Evolutionary conservation across 2,888 invertebrate species (phyloP).

Genomic region (Hololepta plana): DNA sequence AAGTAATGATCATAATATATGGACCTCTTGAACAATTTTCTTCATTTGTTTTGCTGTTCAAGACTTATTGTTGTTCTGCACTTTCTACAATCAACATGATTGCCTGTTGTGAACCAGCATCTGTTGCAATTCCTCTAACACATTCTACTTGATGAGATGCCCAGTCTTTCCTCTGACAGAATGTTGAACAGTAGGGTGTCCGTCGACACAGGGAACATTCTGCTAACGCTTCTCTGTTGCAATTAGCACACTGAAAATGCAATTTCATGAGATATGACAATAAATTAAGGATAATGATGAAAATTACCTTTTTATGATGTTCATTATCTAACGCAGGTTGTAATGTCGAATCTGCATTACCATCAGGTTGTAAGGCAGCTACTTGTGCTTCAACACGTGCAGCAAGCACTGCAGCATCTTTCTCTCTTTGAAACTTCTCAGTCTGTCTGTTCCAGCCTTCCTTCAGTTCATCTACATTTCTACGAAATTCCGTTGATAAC

Average conservation of each 20-base stretch:
- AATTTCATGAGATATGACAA: slow-evolving; percentile 1
- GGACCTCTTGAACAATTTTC: too few relatives aligned
- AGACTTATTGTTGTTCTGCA: slow-evolving; percentile 37
- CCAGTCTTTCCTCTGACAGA: slow-evolving; percentile 85
- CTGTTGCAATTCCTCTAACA: slow-evolving; percentile 43
- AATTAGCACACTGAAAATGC: slow-evolving; percentile 61
- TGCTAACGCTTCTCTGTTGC: slow-evolving; percentile 71
- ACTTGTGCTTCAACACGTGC: slow-evolving; percentile 48
- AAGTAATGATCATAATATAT: too few relatives aligned
- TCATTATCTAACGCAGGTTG: slow-evolving; percentile 40
- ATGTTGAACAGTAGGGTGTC: slow-evolving; percentile 77
- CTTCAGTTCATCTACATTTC: slow-evolving; percentile 53
- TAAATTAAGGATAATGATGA: not conserved
- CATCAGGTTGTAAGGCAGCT: slow-evolving; percentile 31
- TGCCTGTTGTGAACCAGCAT: slow-evolving; percentile 43
- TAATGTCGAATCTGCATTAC: slow-evolving; percentile 32
- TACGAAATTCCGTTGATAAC: slow-evolving; percentile 47
- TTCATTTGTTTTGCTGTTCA: too few relatives aligned
- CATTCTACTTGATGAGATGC: slow-evolving; percentile 72
- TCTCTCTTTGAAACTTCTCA: slow-evolving; percentile 44
- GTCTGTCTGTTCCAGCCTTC: slow-evolving; percentile 44
- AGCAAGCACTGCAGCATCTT: slow-evolving; percentile 47
- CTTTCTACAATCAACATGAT: slow-evolving; percentile 79
- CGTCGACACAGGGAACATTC: slow-evolving; percentile 75
- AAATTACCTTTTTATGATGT: slow-evolving; percentile 48